Percentiles rank a stretch among this genome's conserved stretches.
Conservation (phyloP, 2,113 vertebrate genomes). For the Dicerorhinus sumatrensis region DNA sequence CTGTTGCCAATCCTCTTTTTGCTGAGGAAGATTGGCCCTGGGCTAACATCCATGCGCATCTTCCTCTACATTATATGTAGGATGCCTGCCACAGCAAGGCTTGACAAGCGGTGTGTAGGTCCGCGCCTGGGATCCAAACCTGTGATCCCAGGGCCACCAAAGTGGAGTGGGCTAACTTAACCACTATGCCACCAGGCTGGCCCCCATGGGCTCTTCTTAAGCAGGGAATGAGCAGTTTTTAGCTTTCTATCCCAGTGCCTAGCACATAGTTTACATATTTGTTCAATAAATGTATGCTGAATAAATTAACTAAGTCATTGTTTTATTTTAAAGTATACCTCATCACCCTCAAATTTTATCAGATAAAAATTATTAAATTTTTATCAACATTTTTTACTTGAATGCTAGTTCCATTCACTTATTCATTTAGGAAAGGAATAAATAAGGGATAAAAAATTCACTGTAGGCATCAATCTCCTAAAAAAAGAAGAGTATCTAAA, state of each 20-base stretch:
- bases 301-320: not conserved
- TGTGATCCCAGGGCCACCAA: no score
- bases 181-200: no score
- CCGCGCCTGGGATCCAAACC: no score
- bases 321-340: not conserved
- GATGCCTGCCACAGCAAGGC: no score
- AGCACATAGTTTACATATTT: not conserved
- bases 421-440: not conserved
- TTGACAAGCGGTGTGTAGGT: no score
- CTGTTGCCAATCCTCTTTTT: no score
- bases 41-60: no score
- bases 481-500: not conserved
- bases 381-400: not conserved
- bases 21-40: no score
- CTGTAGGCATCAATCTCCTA: not conserved
- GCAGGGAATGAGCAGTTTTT: not conserved
- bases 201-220: not conserved
- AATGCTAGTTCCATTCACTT: not conserved
- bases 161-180: no score
- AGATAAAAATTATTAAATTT: not conserved
- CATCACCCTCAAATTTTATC: not conserved
- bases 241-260: not conserved
- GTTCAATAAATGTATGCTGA: not conserved
- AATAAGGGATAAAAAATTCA: slow-evolving; percentile 26
- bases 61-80: no score